Percentiles rank a stretch among this genome's conserved stretches.
phyloP scores from a whole-genome alignment of 2,113 vertebrate species.

The Phylloscopus trochilus region DNA sequence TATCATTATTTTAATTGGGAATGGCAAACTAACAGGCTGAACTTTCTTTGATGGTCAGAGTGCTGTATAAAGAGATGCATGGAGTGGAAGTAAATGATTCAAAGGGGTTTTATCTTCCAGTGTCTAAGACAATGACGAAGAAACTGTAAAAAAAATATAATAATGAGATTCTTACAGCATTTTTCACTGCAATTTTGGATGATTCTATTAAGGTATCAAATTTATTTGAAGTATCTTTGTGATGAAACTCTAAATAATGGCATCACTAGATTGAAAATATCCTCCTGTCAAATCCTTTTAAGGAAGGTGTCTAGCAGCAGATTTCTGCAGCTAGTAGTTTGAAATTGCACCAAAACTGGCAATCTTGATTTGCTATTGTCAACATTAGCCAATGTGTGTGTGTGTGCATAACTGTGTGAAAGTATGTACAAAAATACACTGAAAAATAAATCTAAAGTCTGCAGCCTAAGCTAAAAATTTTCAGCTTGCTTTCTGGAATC shows the following conservation, averaged over 20 bases:
- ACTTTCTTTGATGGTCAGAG: not conserved
- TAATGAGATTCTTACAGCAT: not conserved
- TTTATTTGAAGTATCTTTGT: not conserved
- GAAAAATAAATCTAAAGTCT: conserved; percentile 15
- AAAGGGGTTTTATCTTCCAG: not conserved
- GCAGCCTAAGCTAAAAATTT: conserved; percentile 10
- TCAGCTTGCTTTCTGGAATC: not conserved
- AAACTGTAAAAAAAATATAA: not conserved
- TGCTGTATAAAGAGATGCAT: not conserved
- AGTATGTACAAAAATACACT: not conserved
- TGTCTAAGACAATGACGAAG: not conserved
- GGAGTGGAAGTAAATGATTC: not conserved
- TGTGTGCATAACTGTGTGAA: not conserved
- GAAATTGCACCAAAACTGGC: not conserved
- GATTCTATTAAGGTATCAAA: not conserved
- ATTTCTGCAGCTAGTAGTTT: not conserved
- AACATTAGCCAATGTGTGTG: not conserved
- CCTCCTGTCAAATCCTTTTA: not conserved
- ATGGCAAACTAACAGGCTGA: not conserved
- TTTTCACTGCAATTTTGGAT: not conserved
- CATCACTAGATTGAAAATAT: not conserved
- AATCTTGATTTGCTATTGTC: not conserved
- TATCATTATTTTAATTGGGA: not conserved
- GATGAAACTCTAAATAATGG: not conserved
- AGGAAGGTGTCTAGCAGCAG: not conserved